Percentiles rank a stretch among this genome's conserved stretches.
phyloP scores from a whole-genome alignment of 2,888 invertebrate genomes.

The Monochamus alternatus region DNA sequence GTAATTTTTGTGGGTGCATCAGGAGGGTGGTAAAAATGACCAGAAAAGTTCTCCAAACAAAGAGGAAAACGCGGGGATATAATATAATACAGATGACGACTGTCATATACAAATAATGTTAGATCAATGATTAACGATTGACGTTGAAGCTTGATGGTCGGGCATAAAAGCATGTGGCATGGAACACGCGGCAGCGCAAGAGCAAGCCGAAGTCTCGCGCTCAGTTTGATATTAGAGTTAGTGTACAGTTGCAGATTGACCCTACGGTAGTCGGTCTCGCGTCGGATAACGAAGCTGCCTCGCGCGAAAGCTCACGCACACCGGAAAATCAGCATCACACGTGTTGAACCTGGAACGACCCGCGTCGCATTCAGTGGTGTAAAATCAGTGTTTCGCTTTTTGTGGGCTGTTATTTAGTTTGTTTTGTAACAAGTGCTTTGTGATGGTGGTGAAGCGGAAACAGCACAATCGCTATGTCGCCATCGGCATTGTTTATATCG shows the following conservation, averaged over 20 bases:
- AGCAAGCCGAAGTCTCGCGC: constrained; percentile 59
- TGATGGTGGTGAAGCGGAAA: constrained; percentile 61
- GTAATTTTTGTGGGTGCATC: background rate
- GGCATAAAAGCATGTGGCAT: constrained; percentile 63
- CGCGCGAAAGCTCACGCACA: too few relatives aligned
- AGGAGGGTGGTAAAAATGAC: too few relatives aligned
- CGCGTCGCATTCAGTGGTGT: background rate
- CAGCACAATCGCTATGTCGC: constrained; percentile 71
- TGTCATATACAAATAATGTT: constrained; percentile 65
- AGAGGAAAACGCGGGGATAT: constrained; percentile 3
- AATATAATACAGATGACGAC: constrained; percentile 54
- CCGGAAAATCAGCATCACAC: constrained; percentile 29
- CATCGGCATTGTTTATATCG: constrained; percentile 76
- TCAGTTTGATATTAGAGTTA: constrained; percentile 57
- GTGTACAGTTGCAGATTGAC: constrained; percentile 67
- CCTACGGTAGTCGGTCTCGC: constrained; percentile 54
- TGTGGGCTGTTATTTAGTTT: constrained; percentile 26
- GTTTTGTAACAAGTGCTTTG: constrained; percentile 15
- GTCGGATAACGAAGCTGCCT: too few relatives aligned
- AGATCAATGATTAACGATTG: constrained; percentile 64
- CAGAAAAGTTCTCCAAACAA: background rate
- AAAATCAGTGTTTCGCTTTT: constrained; percentile 21
- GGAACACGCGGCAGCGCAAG: constrained; percentile 64
- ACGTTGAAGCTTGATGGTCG: constrained; percentile 61
- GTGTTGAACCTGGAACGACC: constrained; percentile 34